These are phyloP conservation scores for Bucco capensis DNA, from an alignment of 2,113 vertebrate genomes.

Conservation along the genomic window DNA sequence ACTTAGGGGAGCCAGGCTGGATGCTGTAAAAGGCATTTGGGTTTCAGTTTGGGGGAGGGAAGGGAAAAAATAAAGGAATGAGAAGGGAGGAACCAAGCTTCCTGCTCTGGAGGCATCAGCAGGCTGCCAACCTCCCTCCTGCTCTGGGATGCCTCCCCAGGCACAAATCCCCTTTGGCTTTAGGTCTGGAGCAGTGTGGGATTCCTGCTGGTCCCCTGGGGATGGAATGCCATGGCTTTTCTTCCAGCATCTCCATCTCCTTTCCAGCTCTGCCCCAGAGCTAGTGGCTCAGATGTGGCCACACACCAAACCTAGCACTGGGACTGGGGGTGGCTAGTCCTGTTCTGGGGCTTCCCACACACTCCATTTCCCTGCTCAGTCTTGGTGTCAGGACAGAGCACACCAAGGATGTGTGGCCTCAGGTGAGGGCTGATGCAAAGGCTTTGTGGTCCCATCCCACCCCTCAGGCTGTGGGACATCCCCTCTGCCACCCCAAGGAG, in stretches of 20 bases:
- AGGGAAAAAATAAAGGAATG: not conserved
- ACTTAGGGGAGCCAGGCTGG: conserved; percentile 53
- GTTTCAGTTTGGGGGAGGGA: not conserved
- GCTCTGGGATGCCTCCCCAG: not conserved
- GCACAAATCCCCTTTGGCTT: not conserved
- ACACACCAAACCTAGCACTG: fast-evolving
- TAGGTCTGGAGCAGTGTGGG: not conserved
- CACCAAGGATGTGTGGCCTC: fast-evolving
- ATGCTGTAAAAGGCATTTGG: conserved; percentile 53
- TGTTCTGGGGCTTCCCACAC: fast-evolving
- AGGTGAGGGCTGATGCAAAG: not conserved
- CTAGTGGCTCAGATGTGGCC: not conserved
- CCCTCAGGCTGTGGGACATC: not conserved
- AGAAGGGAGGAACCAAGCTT: not conserved
- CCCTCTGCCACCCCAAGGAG: fast-evolving
- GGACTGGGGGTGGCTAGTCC: not conserved
- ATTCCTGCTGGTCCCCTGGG: not conserved
- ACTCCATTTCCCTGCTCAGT: not conserved
- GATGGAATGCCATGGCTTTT: not conserved
- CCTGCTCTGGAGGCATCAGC: not conserved
- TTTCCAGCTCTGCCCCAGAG: not conserved
- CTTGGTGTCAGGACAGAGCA: fast-evolving
- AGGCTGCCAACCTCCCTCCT: not conserved
- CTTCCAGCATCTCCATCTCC: not conserved
- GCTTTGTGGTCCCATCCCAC: fast-evolving